phyloP scores from a whole-genome alignment of 2,797 vertebrate species.

The Tragopan temminckii region DNA sequence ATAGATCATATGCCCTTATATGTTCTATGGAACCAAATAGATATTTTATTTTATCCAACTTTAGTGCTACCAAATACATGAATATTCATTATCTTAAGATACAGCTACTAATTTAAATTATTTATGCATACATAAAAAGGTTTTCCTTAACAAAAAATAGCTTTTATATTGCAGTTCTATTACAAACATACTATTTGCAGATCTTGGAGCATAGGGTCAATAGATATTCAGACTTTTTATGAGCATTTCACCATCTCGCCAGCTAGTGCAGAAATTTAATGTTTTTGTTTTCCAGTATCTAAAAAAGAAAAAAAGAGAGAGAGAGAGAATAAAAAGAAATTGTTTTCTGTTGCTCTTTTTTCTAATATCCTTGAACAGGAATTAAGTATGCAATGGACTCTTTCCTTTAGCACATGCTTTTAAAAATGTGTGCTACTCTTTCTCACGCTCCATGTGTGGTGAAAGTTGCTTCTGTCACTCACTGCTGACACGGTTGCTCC shows the following conservation, averaged over 20 bases:
- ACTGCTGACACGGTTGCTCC: background rate
- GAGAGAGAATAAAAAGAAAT: background rate
- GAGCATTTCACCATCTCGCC: background rate
- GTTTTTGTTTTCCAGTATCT: background rate
- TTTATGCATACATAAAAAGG: background rate
- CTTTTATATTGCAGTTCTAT: background rate
- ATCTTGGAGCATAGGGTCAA: conserved; percentile 24
- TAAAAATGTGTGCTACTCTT: background rate
- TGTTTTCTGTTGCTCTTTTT: background rate
- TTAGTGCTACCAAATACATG: background rate
- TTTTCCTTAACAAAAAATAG: conserved; percentile 31
- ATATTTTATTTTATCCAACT: background rate
- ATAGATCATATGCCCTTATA: background rate
- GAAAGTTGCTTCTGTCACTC: background rate
- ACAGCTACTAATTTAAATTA: conserved; percentile 27
- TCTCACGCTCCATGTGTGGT: background rate
- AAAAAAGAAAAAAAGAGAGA: too few relatives aligned
- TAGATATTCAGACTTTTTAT: conserved; percentile 21
- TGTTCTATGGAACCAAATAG: background rate
- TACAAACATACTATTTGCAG: background rate
- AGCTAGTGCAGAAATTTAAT: conserved; percentile 13
- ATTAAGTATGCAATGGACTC: background rate
- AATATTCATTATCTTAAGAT: conserved; percentile 3
- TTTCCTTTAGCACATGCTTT: background rate
- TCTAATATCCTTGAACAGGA: background rate